phyloP scores from a whole-genome alignment of 2,888 invertebrate species.

The Balanococcus diminutus region DNA sequence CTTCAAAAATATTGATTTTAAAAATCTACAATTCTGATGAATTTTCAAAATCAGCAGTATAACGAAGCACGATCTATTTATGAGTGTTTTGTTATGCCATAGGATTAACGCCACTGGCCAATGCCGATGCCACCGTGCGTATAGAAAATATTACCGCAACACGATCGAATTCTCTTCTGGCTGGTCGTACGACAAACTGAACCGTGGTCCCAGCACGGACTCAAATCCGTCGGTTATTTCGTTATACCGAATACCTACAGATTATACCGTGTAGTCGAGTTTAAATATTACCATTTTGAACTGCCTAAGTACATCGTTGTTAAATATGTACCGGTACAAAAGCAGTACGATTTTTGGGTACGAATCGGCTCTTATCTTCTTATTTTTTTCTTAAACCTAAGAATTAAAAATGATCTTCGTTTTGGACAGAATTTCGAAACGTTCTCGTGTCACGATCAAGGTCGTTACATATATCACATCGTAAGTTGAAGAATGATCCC shows the following conservation, averaged over 20 bases:
- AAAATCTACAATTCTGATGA: no score
- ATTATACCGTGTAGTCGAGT: not conserved
- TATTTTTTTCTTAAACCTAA: not conserved
- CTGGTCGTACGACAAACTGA: not conserved
- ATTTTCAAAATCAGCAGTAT: no score
- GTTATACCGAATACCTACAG: not conserved
- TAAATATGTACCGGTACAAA: not conserved
- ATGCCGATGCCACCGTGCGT: no score
- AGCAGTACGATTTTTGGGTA: not conserved
- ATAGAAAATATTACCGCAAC: not conserved
- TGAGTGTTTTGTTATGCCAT: slow-evolving; percentile 18
- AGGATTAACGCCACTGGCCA: slow-evolving; percentile 22
- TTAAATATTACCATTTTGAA: not conserved
- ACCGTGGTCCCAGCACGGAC: not conserved
- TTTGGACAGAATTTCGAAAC: not conserved
- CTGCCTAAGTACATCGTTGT: not conserved
- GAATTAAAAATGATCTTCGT: not conserved
- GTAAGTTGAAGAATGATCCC: no score
- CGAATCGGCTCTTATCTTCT: not conserved
- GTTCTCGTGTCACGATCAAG: no score
- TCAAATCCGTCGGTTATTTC: not conserved
- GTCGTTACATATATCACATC: no score
- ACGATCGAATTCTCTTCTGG: not conserved
- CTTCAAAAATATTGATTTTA: no score
- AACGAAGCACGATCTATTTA: slow-evolving; percentile 35